These are phyloP conservation scores for Chalcis sispes DNA, from an alignment of 2,888 invertebrate genomes.

Conservation along the genomic window DNA sequence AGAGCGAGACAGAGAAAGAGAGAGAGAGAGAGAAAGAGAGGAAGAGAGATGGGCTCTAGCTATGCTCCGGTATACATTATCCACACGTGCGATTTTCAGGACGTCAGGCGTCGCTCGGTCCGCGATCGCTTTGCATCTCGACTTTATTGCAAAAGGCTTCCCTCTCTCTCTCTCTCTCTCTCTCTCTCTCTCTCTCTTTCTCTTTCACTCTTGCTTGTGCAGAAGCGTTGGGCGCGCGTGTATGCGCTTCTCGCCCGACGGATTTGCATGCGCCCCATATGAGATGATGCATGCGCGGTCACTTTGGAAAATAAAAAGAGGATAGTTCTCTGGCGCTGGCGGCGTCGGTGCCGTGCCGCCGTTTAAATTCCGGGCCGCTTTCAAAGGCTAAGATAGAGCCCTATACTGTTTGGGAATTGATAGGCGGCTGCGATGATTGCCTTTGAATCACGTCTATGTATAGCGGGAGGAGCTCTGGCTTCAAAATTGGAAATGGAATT, in stretches of 20 bases:
- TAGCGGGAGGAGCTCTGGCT: slow-evolving; percentile 21
- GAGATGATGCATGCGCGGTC: slow-evolving; percentile 57
- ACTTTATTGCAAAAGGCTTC: slow-evolving; percentile 68
- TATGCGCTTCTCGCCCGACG: slow-evolving; percentile 19
- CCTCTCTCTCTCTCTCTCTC: slow-evolving; percentile 13
- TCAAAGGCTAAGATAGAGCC: slow-evolving; percentile 52
- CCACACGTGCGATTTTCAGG: slow-evolving; percentile 70
- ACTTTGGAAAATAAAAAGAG: slow-evolving; percentile 48
- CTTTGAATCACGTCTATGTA: slow-evolving; percentile 41
- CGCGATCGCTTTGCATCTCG: slow-evolving; percentile 66
- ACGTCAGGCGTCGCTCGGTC: slow-evolving; percentile 59
- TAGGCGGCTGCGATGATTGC: slow-evolving; percentile 53
- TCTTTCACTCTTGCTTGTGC: background rate
- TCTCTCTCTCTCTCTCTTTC: background rate
- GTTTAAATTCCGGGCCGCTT: slow-evolving; percentile 37
- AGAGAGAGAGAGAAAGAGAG: slow-evolving; percentile 20
- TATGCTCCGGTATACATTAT: slow-evolving; percentile 67
- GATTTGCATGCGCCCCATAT: slow-evolving; percentile 55
- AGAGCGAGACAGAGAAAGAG: slow-evolving; percentile 30
- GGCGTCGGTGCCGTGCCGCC: slow-evolving; percentile 19
- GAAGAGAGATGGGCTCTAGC: slow-evolving; percentile 18
- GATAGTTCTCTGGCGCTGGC: background rate
- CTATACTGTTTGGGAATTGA: slow-evolving; percentile 51
- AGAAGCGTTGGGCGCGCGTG: background rate
- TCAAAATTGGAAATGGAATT: slow-evolving; percentile 55